These are phyloP conservation scores for Dendroctonus valens DNA, from an alignment of 1,140 invertebrate species.

Conservation along the genomic window DNA sequence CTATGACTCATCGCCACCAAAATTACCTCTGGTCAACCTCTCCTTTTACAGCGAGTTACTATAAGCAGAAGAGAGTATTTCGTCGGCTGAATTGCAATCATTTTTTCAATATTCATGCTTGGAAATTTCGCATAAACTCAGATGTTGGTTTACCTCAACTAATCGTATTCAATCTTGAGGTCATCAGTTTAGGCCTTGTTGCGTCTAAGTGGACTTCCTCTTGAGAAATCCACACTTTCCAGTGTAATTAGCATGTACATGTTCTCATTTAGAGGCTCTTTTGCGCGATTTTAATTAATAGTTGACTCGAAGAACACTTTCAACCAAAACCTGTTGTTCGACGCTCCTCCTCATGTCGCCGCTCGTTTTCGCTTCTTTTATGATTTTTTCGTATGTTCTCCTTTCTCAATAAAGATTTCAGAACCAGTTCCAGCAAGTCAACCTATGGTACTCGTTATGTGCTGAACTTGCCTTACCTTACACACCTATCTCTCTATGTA, in stretches of 20 bases:
- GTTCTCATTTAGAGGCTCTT: background rate
- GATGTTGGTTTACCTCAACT: too few species aligned
- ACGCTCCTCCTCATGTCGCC: background rate
- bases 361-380: conserved; percentile 20
- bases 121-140: too few species aligned
- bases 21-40: conserved; percentile 22
- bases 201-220: background rate
- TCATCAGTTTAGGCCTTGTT: background rate
- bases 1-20: conserved; percentile 8
- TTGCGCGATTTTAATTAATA: background rate
- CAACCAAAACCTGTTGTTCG: background rate
- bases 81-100: too few species aligned
- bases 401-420: conserved; percentile 28
- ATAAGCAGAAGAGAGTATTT: conserved; percentile 5
- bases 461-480: conserved; percentile 19
- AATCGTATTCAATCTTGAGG: background rate
- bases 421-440: conserved; percentile 28
- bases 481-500: conserved; percentile 17
- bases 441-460: conserved; percentile 22
- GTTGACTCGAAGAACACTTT: background rate
- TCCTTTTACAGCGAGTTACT: conserved; percentile 16
- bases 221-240: too few species aligned
- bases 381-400: conserved; percentile 18
- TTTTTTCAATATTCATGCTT: too few species aligned
- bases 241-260: too few species aligned